Base-by-base conservation (phyloP, 2,797 vertebrate species). In the Spondyliosoma cantharus region DNA sequence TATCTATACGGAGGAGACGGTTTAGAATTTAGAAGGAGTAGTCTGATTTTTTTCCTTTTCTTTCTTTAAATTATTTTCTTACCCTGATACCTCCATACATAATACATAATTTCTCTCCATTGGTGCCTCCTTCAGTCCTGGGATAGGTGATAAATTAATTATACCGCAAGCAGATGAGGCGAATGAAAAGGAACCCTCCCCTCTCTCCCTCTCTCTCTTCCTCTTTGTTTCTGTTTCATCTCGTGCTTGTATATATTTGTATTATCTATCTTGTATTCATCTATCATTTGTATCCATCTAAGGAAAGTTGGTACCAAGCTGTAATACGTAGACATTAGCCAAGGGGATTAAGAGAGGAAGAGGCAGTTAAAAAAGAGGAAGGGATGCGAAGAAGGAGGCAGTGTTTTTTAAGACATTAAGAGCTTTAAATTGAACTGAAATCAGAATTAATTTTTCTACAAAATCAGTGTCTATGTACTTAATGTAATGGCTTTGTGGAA, bases 101-200 rank as follows among this genome's bases (percentile, higher is more conserved):
- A 90, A 93, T 92, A 71, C 85, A 94, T 90, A 7, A 45, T 78
- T 67, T 83, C 62, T 83, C 74, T 74, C 64, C 57, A 71, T 66
- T 72, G 49, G 79, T 83, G 69, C 83, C 81, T 90, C 74, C 74
- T 69, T 88, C 54, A 62, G 80, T 87, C 76, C 73, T 25, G 66
- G 83, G 74, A 85, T 82, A 83, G 74, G 43, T 82, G 83, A 91
- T 93, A 60, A 90, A 92, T 95, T 89, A 93, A 92, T 93, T 86
- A 93, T 88, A 80, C 77, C 3, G 25, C 66, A 80, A 83, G 87
- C 69, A 83, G 77, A 90, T 80, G 57, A 87, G 77, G 58, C 32
- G 27, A 57, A 81, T 29, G 54, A 71, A 59, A 60, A 72, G 58
- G 76, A 81, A 64, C 32, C 61, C 73, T 65, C 56, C 24, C 68